Conservation (phyloP, 2,797 vertebrate genomes). For the Phaenicophaeus curvirostris region DNA sequence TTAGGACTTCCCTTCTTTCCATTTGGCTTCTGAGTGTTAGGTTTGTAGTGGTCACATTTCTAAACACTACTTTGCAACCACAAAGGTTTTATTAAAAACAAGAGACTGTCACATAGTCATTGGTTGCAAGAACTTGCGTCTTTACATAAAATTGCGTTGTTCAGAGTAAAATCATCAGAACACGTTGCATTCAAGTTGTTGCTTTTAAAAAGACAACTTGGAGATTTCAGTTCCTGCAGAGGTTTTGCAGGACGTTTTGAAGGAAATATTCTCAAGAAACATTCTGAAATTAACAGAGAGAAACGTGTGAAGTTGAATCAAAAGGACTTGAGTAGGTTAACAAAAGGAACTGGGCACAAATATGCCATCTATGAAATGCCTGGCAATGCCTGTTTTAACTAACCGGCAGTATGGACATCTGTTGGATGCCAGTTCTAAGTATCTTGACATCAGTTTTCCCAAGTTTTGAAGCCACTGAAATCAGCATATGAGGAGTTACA, state of each 20-base stretch:
- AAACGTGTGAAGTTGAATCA: background rate
- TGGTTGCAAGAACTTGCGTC: background rate
- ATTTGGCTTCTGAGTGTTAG: background rate
- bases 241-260: background rate
- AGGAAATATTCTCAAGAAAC: background rate
- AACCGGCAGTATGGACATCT: rapidly evolving
- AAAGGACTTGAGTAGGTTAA: background rate
- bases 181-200: background rate
- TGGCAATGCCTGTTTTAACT: background rate
- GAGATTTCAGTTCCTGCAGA: background rate
- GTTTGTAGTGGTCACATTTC: background rate
- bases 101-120: background rate
- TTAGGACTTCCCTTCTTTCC: background rate
- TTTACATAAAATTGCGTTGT: background rate
- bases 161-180: background rate
- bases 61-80: background rate
- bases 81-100: background rate
- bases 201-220: background rate
- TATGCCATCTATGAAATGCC: background rate
- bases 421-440: background rate
- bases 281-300: background rate
- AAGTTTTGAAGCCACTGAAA: background rate
- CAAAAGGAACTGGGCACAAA: background rate
- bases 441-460: background rate
- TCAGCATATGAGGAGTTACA: background rate